Conservation (phyloP, 2,113 vertebrate genomes). For the Aldabrachelys gigantea region DNA sequence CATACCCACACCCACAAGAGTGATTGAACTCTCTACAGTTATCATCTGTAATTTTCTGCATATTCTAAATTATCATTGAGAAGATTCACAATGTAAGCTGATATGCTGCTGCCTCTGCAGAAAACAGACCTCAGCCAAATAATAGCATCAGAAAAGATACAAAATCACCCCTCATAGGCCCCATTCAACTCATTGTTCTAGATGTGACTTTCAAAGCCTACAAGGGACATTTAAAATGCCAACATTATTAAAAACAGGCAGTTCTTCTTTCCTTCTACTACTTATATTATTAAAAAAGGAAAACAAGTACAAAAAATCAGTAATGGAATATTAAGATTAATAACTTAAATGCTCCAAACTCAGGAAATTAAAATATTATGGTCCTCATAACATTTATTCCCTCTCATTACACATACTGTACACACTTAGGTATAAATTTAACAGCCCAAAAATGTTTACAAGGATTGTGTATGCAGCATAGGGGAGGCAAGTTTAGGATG, state of each 20-base stretch:
- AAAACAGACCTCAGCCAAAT: slow-evolving; percentile 21
- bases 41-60: neutral
- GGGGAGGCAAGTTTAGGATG: neutral
- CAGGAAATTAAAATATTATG: slow-evolving; percentile 60
- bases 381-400: neutral
- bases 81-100: neutral
- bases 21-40: neutral
- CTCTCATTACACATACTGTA: neutral
- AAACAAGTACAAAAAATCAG: neutral
- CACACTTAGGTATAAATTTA: slow-evolving; percentile 23
- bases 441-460: slow-evolving; percentile 12
- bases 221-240: slow-evolving; percentile 11
- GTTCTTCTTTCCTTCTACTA: slow-evolving; percentile 40
- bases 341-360: slow-evolving; percentile 29
- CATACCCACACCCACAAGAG: neutral
- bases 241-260: slow-evolving; percentile 1
- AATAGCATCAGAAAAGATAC: slow-evolving; percentile 21
- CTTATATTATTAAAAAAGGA: slow-evolving; percentile 42
- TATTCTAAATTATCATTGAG: neutral
- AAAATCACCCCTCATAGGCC: neutral
- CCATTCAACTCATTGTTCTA: slow-evolving; percentile 16
- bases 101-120: slow-evolving; percentile 7
- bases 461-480: neutral
- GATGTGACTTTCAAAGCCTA: slow-evolving; percentile 10
- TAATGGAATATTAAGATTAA: neutral